Base-by-base conservation (phyloP, 2,888 invertebrate species). In the Amphimallon solstitiale region DNA sequence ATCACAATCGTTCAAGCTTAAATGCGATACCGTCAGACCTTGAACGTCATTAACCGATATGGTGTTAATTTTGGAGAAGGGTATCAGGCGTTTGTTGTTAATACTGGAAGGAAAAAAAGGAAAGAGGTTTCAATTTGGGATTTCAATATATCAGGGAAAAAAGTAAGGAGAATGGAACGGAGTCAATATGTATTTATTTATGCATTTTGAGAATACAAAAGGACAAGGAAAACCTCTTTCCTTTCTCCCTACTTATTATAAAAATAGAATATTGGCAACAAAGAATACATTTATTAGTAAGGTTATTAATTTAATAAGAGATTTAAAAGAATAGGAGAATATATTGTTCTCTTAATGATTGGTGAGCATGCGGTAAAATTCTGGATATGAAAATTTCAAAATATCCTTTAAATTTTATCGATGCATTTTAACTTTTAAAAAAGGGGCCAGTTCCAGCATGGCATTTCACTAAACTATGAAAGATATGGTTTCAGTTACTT, bases 51-150 rank as follows among this genome's bases (percentile, higher is more conserved):
- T 84, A 1, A 84, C 77, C 14, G 75, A 69, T 1, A 77, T 65
- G 37, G 79, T 76, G 71, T 84, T 84, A n/a, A 83, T 52, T 76
- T 80, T 83, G 9, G 77, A 72, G 48, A 69, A 74, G 21, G 71
- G 68, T 51, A 71, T 67, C 59, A 60, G 34, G 29, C 54, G 65
- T 72, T 73, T 76, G 51, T 65, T 69, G 19, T 70, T 70, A 45
- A 71, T 70, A 75, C 76, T 77, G 63, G 67, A 67, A 74, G 71
- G 69, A 65, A 70, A 72, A 68, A 71, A 68, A 77, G 77, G 77
- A 77, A 76, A 75, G 73, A 75, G 77, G 75, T 63, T 75, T 48
- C 21, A 21, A 9, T 66, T 67, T 46, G 45, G 48, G 63, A 21
- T 10, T 6, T 5, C n/a, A 23, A 19, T 59, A 40, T 51, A 21